Base-by-base conservation (phyloP, 1,140 invertebrate genomes). In the Chelonus insularis region DNA sequence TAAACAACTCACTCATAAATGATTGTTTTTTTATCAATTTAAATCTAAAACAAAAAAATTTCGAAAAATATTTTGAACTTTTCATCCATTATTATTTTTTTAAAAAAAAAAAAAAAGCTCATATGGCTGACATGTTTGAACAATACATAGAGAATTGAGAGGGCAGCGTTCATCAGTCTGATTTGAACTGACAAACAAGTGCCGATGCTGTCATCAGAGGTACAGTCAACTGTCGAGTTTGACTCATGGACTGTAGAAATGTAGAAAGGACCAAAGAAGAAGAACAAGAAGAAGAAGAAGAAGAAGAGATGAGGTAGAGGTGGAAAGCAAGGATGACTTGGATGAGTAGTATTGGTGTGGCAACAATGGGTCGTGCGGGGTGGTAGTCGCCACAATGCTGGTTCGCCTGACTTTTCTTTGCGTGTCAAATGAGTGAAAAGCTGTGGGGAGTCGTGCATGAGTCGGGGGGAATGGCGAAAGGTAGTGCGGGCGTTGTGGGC, bases 371-470 rank as follows among this genome's bases (percentile, higher is more conserved):
- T 73, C 69, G 68, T 61, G 68, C 62, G 63, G 67, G 64, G 69
- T 63, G 45, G 45, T 57, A 68, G 69, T 68, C 72, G 69, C 71
- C 71, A 80, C 76, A 80, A 79, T 77, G 74, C 73, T 73, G 72
- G 74, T 72, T 75, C 72, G 71, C 68, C 75, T 78, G 78, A 80
- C 78, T 81, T 65, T 65, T 80, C 79, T 80, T 80, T 81, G 78
- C 78, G 78, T 80, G 79, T 81, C 79, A 81, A 81, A 81, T 80
- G 76, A 80, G 74, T 79, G 78, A 80, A 79, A 76, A 77, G 75
- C 76, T 66, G 74, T 57, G 64, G 70, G 71, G 69, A 70, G 70
- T 29, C 68, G 73, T 72, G 63, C 62, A 67, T 69, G 69, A 61
- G 16, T 37, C 12, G 39, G 36, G 6, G 41, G 43, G 29, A 37